Evolutionary conservation across 1,140 invertebrate species (phyloP).

Genomic region (Bombus pascuorum): DNA sequence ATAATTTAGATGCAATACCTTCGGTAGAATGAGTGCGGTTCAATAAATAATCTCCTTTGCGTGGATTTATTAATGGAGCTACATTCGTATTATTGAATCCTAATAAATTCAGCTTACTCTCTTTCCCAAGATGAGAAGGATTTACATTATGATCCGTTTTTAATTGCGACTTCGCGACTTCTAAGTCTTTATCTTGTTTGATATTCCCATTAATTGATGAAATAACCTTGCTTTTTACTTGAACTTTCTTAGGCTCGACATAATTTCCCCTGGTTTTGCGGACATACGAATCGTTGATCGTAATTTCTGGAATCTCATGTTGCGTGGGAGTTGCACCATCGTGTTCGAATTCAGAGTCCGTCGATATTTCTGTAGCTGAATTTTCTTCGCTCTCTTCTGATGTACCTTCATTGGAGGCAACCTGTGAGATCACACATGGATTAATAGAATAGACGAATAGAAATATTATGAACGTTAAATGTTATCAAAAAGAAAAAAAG

Average conservation of each 20-base stretch:
- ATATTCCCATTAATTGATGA: conserved; percentile 76
- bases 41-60: conserved; percentile 88
- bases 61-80: conserved; percentile 82
- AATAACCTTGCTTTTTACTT: conserved; percentile 83
- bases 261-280: conserved; percentile 81
- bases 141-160: conserved; percentile 51
- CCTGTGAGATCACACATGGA: conserved; percentile 78
- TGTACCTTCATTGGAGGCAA: conserved; percentile 87
- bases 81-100: conserved; percentile 66
- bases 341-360: conserved; percentile 94
- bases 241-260: conserved; percentile 84
- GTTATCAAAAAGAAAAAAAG: conserved; percentile 23
- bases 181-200: conserved; percentile 43
- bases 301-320: conserved; percentile 86
- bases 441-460: conserved; percentile 28
- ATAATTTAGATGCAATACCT: conserved; percentile 92
- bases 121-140: conserved; percentile 16
- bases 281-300: conserved; percentile 85
- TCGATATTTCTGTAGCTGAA: conserved; percentile 94
- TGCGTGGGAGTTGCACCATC: conserved; percentile 88
- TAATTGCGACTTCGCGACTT: conserved; percentile 19
- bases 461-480: background rate
- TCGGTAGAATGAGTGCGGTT: conserved; percentile 92
- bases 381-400: conserved; percentile 87
- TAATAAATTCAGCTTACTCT: conserved; percentile 33